Evolutionary conservation across 2,797 vertebrate genomes (phyloP).

Genomic region (Glyptemys insculpta): DNA sequence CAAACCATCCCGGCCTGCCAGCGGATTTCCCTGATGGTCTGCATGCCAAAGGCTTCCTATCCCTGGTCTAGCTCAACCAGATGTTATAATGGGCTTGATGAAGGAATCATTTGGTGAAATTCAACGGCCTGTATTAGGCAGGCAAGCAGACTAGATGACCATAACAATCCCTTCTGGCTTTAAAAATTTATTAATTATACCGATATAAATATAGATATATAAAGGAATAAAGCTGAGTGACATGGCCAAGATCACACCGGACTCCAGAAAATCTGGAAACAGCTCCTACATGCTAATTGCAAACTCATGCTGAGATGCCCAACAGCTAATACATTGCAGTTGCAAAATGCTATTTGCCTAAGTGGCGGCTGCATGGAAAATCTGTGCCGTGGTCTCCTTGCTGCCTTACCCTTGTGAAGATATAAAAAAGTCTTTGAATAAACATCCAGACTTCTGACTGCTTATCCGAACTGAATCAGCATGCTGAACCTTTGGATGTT

Average conservation of each 20-base stretch:
- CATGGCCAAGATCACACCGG: not conserved
- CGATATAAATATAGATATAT: not conserved
- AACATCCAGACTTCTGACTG: not conserved
- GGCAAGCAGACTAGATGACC: not conserved
- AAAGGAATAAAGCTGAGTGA: not conserved
- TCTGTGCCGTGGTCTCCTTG: not conserved
- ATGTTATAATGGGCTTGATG: slow-evolving; percentile 10
- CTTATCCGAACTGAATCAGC: not conserved
- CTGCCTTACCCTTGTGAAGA: not conserved
- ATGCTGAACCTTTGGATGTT: not conserved
- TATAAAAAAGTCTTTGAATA: not conserved
- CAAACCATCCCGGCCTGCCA: too few species aligned
- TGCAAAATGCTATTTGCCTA: not conserved
- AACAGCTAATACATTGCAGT: not conserved
- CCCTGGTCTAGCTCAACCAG: not conserved
- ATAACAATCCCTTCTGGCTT: not conserved
- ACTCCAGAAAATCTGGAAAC: not conserved
- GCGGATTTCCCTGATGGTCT: too few species aligned
- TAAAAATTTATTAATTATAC: not conserved
- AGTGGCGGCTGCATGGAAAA: not conserved
- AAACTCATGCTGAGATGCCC: not conserved
- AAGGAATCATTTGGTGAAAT: not conserved
- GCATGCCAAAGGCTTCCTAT: too few species aligned
- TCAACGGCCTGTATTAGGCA: not conserved
- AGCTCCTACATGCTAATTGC: slow-evolving; percentile 21